Conservation (phyloP, 2,797 vertebrate species). For the Alcedo atthis region DNA sequence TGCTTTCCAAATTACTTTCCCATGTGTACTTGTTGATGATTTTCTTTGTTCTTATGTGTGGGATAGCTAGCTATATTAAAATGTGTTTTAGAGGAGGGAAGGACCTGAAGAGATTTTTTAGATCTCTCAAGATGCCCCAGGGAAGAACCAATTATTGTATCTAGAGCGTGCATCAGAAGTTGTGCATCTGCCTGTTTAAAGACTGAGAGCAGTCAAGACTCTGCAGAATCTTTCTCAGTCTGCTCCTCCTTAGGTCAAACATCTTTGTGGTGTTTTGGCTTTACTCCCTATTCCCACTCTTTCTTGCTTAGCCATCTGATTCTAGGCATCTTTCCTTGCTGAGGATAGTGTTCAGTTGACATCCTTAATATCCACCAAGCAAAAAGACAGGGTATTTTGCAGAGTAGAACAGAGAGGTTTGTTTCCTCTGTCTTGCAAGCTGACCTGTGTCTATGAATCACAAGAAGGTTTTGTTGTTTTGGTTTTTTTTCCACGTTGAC, state of each 20-base stretch:
- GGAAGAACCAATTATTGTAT: neutral
- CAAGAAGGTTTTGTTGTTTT: neutral
- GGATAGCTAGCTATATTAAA: neutral
- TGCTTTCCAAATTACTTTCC: slow-evolving; percentile 15
- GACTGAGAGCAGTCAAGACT: neutral
- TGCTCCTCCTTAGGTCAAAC: neutral
- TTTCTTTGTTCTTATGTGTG: slow-evolving; percentile 25
- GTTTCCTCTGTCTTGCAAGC: neutral
- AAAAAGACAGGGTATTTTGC: neutral
- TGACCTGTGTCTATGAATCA: neutral
- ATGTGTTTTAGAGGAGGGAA: neutral
- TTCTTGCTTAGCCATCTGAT: neutral
- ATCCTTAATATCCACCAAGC: neutral
- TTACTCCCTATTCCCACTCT: neutral
- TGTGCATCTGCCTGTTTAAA: neutral
- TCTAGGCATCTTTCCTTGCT: neutral
- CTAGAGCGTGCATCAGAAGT: neutral
- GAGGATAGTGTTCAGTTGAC: neutral
- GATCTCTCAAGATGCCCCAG: neutral
- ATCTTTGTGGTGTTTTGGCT: neutral
- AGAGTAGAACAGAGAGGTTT: neutral
- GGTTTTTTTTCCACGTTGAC: neutral
- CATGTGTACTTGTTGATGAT: neutral
- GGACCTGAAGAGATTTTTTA: neutral
- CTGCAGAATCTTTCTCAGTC: neutral